Base-by-base conservation (phyloP, 2,113 vertebrate genomes). In the Procavia capensis region DNA sequence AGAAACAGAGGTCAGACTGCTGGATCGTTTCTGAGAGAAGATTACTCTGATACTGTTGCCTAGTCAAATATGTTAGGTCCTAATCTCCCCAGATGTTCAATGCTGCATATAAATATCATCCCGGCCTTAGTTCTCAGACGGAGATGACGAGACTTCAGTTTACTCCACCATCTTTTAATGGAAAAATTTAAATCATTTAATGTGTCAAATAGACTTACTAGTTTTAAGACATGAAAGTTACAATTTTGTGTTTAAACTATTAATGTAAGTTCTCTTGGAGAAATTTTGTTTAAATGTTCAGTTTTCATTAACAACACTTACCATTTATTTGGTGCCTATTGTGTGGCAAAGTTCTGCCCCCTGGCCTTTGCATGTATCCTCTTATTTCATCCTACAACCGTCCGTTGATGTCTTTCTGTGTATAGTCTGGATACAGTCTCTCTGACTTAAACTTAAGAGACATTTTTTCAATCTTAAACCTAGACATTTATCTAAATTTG, bases 201-300 rank as follows among this genome's bases (percentile, higher is more conserved):
- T 50, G 34, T 90, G 27, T 88, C 90, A 93, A 92, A 79, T 90
- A 54, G 20, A 17, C 36, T 84, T 94, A 74, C 81, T 91, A 85
- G 91, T 84, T 90, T 96, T 85, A 90, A 82, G 8, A 9, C 75
- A 4, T 93, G 41, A 75, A 61, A 63, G 27, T 90, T 83, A 59
- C 16, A 72, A 34, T 81, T 25, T 74, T 81, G 22, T 90, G 9
- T 93, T 93, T 82, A 85, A 91, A 70, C 31, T 84, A 5, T 85
- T 92, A 83, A 88, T 45, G 7, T 72, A 94, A 82, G 31, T 47
- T 82, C 63, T 87, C 24, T 68, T 72, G 76, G 31, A 85, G 45
- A 3, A 25, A 90, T 57, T 88, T 41, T 93, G 16, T 86, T 95
- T 78, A 88, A 87, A 85, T 54, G 29, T 85, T 92, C 5, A 88